Base-by-base conservation (phyloP, 2,888 invertebrate species). In the Magallana nippona region DNA sequence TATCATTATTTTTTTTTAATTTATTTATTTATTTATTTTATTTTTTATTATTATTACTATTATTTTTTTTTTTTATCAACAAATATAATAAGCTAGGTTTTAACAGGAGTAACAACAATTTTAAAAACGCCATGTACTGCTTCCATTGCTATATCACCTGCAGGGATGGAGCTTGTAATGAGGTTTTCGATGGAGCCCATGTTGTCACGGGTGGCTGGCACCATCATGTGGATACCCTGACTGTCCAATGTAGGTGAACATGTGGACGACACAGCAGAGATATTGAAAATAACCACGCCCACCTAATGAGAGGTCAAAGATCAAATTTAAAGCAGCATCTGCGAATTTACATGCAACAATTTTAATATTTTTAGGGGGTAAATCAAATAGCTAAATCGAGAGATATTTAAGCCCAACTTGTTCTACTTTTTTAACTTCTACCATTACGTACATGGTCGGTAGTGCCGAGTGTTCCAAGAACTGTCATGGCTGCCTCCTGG, bases 401-500 rank as follows among this genome's bases (percentile, higher is more conserved):
- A 44, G 8, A 44, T 8, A 44, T 44, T 44, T 44, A 44, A 44
- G 8, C 8, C 44, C 8, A 44, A 44, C 44, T 44, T 27, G 13
- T n/a, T 15, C 2, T n/a, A 71, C 1, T n/a, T 71, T n/a, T 71
- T 5, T 71, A 27, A 44, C 44, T 44, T 44, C 44, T 44, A 27
- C 27, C 77, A 77, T 8, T 58, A 81, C 85, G 22, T 84, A 84
- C 85, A 78, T 83, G 79, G 19, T 86, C 85, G 13, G 83, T 78
- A 0, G 85, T 79, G 62, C 85, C 84, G 2, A 86, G 82, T n/a
- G 85, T 86, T 19, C 78, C 81, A 1, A 86, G 32, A 8, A 86
- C 85, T 1, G 85, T 86, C n/a, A 22, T 78, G n/a, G 85, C 85
- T 27, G 85, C 85, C 11, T 83, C 85, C 60, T 79, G 83, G 1